Evolutionary conservation across 2,113 vertebrate genomes (phyloP).

Genomic region (Athene cunicularia): DNA sequence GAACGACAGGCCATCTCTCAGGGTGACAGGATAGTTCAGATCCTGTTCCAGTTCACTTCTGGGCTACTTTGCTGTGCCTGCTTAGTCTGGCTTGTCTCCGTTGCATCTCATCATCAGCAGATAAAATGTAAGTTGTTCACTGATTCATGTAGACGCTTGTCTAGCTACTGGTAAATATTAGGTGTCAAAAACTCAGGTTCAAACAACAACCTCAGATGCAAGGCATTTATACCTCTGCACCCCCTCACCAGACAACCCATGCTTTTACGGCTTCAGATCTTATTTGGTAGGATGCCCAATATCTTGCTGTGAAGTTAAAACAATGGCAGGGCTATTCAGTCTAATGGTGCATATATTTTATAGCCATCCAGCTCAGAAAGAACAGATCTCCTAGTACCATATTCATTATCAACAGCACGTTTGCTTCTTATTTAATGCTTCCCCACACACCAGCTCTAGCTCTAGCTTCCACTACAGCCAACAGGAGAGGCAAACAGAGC

Average conservation of each 20-base stretch:
- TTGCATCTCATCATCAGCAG: not conserved
- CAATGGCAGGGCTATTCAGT: fast-evolving
- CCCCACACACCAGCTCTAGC: not conserved
- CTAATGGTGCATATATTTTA: not conserved
- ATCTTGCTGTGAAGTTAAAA: not conserved
- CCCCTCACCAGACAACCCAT: not conserved
- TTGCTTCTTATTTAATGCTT: not conserved
- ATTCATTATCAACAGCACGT: not conserved
- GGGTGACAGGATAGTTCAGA: not conserved
- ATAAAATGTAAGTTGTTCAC: not conserved
- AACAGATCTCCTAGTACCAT: not conserved
- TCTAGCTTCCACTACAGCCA: not conserved
- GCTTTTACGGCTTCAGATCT: not conserved
- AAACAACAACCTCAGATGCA: not conserved
- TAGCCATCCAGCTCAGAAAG: not conserved
- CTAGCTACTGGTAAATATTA: not conserved
- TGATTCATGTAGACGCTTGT: not conserved
- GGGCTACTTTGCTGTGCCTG: not conserved
- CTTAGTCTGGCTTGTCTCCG: not conserved
- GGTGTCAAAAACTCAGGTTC: not conserved
- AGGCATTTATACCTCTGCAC: not conserved
- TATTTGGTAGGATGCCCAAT: not conserved
- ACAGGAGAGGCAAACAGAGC: not conserved
- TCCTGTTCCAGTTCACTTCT: not conserved
- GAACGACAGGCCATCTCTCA: not conserved